Conservation (phyloP, 2,888 invertebrate species). For the Geotrupes spiniger region DNA sequence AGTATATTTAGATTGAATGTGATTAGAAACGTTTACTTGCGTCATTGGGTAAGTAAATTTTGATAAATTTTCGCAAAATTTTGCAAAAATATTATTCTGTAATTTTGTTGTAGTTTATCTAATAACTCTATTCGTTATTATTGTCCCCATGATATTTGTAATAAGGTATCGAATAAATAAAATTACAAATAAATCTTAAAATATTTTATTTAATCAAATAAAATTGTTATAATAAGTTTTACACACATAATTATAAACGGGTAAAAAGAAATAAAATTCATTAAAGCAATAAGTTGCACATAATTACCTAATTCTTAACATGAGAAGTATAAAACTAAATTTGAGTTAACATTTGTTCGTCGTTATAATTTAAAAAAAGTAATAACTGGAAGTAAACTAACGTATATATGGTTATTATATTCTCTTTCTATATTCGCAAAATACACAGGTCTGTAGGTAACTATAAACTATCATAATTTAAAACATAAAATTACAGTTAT, state of each 20-base stretch:
- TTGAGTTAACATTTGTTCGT: slow-evolving; percentile 6
- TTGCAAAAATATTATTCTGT: no score
- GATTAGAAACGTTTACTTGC: no score
- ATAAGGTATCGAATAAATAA: no score
- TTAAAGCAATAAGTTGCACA: slow-evolving; percentile 19
- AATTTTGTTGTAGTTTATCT: no score
- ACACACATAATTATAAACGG: slow-evolving; percentile 30
- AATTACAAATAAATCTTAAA: slow-evolving; percentile 24
- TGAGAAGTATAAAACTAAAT: slow-evolving; percentile 15
- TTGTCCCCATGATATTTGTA: no score
- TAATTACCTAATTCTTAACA: slow-evolving; percentile 17
- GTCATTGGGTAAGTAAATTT: no score
- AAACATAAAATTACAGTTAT: slow-evolving; percentile 18
- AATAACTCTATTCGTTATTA: no score
- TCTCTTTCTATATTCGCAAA: slow-evolving; percentile 10
- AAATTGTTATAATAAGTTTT: slow-evolving; percentile 30
- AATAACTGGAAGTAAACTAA: slow-evolving; percentile 17
- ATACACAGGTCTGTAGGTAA: slow-evolving; percentile 17
- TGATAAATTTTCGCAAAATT: no score
- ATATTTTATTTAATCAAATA: slow-evolving; percentile 33
- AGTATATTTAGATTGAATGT: no score
- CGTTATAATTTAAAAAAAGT: slow-evolving; percentile 10
- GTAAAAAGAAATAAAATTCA: slow-evolving; percentile 25
- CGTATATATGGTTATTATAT: slow-evolving; percentile 14
- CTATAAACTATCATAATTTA: slow-evolving; percentile 23